A percentile compares a stretch with the other conserved stretches of the same genome.
Conservation (phyloP, 1,140 invertebrate genomes). For the Penaeus japonicus region DNA sequence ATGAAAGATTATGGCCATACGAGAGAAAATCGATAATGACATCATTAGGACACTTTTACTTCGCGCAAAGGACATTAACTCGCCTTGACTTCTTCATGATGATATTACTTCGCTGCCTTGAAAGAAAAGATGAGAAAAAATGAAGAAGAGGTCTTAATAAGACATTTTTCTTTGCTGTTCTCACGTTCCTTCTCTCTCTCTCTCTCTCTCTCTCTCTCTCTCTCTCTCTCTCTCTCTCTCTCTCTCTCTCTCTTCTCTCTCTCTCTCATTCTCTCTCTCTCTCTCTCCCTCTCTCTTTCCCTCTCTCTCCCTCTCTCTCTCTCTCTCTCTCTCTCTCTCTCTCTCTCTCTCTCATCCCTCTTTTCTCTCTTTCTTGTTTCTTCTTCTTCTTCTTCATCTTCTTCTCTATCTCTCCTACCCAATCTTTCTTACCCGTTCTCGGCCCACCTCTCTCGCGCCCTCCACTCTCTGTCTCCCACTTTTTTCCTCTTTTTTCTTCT, state of each 20-base stretch:
- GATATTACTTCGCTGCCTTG: too few relatives aligned
- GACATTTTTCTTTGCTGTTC: too few relatives aligned
- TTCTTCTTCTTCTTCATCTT: background rate
- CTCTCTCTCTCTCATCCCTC: background rate
- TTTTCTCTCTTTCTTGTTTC: background rate
- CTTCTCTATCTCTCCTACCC: background rate
- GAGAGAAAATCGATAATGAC: too few relatives aligned
- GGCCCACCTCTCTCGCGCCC: too few relatives aligned
- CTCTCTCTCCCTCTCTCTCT: background rate
- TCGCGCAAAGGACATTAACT: too few relatives aligned
- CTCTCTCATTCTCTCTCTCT: background rate
- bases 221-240: background rate
- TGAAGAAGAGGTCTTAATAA: too few relatives aligned
- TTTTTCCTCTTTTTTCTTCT: too few relatives aligned
- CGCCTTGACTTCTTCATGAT: too few relatives aligned
- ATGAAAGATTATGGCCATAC: too few relatives aligned
- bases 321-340: conserved; percentile 9
- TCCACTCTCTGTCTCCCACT: too few relatives aligned
- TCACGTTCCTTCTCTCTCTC: background rate
- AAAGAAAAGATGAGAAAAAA: too few relatives aligned
- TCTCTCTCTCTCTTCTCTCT: background rate
- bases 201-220: background rate
- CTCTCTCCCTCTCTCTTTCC: conserved; percentile 13
- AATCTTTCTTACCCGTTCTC: background rate
- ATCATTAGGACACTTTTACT: too few relatives aligned